Conservation (phyloP, 2,113 vertebrate species). For the Prunella himalayana region DNA sequence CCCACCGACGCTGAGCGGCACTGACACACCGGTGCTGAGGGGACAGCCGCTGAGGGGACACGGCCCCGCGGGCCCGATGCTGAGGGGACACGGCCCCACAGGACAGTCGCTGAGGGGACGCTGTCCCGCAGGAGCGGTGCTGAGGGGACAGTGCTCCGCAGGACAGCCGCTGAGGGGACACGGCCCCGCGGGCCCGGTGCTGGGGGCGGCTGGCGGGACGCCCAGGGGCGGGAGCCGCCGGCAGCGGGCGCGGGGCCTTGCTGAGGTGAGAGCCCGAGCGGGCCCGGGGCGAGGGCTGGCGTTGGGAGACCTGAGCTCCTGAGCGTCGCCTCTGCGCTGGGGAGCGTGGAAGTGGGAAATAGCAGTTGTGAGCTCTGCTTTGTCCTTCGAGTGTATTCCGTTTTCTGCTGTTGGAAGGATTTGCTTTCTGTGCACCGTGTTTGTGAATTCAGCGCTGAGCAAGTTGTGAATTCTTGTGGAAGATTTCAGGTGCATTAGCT, state of each 20-base stretch:
- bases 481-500: not conserved
- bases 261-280: not conserved
- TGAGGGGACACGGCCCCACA: no score
- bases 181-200: rapidly evolving
- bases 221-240: not conserved
- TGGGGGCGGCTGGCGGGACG: not conserved
- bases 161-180: no score
- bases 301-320: not conserved
- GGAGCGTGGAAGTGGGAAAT: rapidly evolving
- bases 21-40: no score
- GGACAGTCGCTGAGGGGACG: no score
- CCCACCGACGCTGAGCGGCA: no score
- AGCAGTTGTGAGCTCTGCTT: not conserved
- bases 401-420: not conserved
- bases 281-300: no score
- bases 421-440: rapidly evolving
- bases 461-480: not conserved
- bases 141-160: no score
- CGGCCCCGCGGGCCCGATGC: no score
- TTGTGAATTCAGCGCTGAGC: not conserved
- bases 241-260: not conserved
- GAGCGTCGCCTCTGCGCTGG: not conserved
- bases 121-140: no score
- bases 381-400: rapidly evolving
- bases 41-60: no score